Percentiles rank a stretch among this genome's conserved stretches.
These are phyloP conservation scores for Oscarella lobularis DNA, from an alignment of 37 sponge, comb jelly and placozoan genomes.

Conservation along the genomic window DNA sequence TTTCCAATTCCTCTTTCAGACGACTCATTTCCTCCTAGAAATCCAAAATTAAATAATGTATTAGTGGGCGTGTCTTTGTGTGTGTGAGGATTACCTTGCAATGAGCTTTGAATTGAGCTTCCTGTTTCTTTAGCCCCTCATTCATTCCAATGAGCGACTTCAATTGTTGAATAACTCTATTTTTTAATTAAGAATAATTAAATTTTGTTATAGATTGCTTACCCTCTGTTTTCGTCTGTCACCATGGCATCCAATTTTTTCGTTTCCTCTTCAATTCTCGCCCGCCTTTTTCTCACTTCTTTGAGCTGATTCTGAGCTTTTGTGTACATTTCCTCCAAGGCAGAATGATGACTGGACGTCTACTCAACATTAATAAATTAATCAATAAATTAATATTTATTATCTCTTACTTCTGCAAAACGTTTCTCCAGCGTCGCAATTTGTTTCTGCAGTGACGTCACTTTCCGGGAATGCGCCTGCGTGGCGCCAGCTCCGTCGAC, in stretches of 20 bases:
- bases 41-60: background rate
- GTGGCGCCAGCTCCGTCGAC: slow-evolving; percentile 20
- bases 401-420: slow-evolving; percentile 35
- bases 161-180: slow-evolving; percentile 55
- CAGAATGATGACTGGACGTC: no score
- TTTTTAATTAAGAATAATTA: background rate
- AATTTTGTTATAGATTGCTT: slow-evolving; percentile 10
- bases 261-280: slow-evolving; percentile 59
- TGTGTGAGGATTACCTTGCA: slow-evolving; percentile 42
- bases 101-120: slow-evolving; percentile 77
- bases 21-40: slow-evolving; percentile 55
- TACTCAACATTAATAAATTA: no score
- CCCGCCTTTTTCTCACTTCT: slow-evolving; percentile 6
- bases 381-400: no score
- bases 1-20: slow-evolving; percentile 37
- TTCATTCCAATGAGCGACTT: slow-evolving; percentile 69
- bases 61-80: background rate
- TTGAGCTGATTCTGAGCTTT: background rate
- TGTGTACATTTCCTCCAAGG: no score
- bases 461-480: slow-evolving; percentile 59
- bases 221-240: slow-evolving; percentile 77
- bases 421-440: slow-evolving; percentile 46
- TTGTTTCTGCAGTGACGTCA: slow-evolving; percentile 60
- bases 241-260: slow-evolving; percentile 73
- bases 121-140: slow-evolving; percentile 79